Evolutionary conservation across 2,888 invertebrate genomes (phyloP).

Genomic region (Epistrophella euchroma): DNA sequence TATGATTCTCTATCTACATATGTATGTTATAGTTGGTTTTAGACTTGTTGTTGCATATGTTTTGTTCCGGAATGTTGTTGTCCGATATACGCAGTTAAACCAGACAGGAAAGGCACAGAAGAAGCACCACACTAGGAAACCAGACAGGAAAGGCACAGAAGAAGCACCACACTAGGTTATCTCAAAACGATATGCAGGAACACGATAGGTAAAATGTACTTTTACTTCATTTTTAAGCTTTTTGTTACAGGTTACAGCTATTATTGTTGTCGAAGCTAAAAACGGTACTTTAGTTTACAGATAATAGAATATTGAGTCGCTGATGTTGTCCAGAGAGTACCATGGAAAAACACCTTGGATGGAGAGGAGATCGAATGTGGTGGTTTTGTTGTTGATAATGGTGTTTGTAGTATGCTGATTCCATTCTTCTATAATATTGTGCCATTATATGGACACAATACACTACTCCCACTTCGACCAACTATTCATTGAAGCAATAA

Average conservation of each 20-base stretch:
- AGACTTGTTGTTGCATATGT: slow-evolving; percentile 20
- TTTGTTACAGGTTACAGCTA: slow-evolving; percentile 9
- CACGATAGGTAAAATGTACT: slow-evolving; percentile 17
- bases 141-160: background rate
- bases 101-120: background rate
- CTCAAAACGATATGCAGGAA: slow-evolving; percentile 21
- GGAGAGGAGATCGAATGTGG: slow-evolving; percentile 4
- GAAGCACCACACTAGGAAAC: background rate
- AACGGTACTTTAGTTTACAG: slow-evolving; percentile 60
- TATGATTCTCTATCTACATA: slow-evolving; percentile 1
- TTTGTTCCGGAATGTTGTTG: slow-evolving; percentile 51
- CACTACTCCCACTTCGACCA: background rate
- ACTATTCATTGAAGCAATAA: slow-evolving; percentile 54
- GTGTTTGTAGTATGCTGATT: background rate
- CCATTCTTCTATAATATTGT: background rate
- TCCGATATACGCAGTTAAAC: too few relatives aligned
- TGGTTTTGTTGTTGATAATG: background rate
- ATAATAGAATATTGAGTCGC: slow-evolving; percentile 70
- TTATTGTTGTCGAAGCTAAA: slow-evolving; percentile 17
- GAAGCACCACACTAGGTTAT: slow-evolving; percentile 12
- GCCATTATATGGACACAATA: background rate
- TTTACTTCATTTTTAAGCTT: slow-evolving; percentile 44
- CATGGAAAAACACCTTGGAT: slow-evolving; percentile 42
- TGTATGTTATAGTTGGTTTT: background rate
- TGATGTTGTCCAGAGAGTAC: slow-evolving; percentile 47